Percentiles rank a stretch among this genome's conserved stretches.
Evolutionary conservation across 2,888 invertebrate genomes (phyloP).

Genomic region (Drosophila aldrichi): DNA sequence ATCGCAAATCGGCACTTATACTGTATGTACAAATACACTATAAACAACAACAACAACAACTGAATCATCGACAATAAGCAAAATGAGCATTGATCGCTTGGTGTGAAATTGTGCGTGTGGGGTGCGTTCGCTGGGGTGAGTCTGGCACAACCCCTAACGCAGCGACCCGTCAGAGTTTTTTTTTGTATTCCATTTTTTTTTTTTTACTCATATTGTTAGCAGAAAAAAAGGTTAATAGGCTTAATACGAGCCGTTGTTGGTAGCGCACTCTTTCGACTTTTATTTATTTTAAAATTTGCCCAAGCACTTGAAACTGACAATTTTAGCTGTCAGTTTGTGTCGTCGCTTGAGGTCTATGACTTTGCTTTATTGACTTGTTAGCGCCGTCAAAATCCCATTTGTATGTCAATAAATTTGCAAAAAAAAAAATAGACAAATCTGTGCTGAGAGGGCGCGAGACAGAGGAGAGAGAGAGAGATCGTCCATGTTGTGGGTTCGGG

Average conservation of each 20-base stretch:
- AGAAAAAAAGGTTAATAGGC: slow-evolving; percentile 76
- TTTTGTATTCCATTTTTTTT: slow-evolving; percentile 37
- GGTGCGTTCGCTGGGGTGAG: slow-evolving; percentile 59
- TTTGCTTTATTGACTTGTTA: slow-evolving; percentile 78
- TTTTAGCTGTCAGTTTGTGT: slow-evolving; percentile 67
- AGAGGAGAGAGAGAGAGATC: neutral
- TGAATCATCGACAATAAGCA: slow-evolving; percentile 39
- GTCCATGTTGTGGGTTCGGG: slow-evolving; percentile 45
- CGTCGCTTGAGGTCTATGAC: slow-evolving; percentile 59
- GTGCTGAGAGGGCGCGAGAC: slow-evolving; percentile 23
- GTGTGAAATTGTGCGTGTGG: slow-evolving; percentile 51
- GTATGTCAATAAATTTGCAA: slow-evolving; percentile 75
- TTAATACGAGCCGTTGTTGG: slow-evolving; percentile 48
- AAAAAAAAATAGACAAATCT: slow-evolving; percentile 22
- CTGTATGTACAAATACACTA: neutral
- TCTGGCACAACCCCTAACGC: slow-evolving; percentile 57
- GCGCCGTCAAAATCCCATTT: slow-evolving; percentile 75
- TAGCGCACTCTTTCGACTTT: slow-evolving; percentile 42
- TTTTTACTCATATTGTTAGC: slow-evolving; percentile 31
- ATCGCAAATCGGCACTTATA: slow-evolving; percentile 50
- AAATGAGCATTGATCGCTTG: slow-evolving; percentile 71
- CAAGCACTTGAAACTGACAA: slow-evolving; percentile 79
- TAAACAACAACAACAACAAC: slow-evolving; percentile 14
- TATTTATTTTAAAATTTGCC: slow-evolving; percentile 76
- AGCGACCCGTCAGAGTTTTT: slow-evolving; percentile 69